Evolutionary conservation across 2,888 invertebrate species (phyloP).

Genomic region (Tipula unca): DNA sequence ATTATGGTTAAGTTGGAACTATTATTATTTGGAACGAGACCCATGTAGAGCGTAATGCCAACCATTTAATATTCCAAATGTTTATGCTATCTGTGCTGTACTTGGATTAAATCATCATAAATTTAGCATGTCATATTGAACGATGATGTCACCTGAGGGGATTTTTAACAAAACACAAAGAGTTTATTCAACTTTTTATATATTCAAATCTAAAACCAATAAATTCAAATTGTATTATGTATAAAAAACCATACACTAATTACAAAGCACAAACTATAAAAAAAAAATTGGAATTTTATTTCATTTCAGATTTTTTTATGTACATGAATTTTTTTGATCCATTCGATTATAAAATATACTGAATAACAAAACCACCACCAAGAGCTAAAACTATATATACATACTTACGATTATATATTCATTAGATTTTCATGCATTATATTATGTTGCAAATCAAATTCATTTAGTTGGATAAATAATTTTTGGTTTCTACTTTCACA

Average conservation of each 20-base stretch:
- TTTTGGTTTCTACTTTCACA: background rate
- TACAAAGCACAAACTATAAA: background rate
- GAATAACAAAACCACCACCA: background rate
- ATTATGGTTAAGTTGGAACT: no score
- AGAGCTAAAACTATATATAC: background rate
- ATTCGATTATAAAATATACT: background rate
- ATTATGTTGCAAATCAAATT: slow-evolving; percentile 1
- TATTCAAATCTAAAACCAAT: background rate
- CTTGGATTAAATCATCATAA: background rate
- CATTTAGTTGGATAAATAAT: background rate
- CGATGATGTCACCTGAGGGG: background rate
- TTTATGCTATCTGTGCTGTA: background rate
- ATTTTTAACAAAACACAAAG: background rate
- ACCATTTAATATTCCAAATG: no score
- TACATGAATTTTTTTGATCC: background rate
- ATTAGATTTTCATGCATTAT: background rate
- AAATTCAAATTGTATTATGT: background rate
- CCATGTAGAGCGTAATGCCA: no score
- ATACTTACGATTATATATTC: background rate
- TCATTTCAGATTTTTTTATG: background rate
- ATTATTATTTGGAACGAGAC: no score
- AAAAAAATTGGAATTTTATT: background rate
- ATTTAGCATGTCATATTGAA: background rate
- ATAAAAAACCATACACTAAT: background rate
- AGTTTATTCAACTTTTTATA: background rate